Evolutionary conservation across 2,113 vertebrate species (phyloP).

Genomic region (Apteryx owenii): DNA sequence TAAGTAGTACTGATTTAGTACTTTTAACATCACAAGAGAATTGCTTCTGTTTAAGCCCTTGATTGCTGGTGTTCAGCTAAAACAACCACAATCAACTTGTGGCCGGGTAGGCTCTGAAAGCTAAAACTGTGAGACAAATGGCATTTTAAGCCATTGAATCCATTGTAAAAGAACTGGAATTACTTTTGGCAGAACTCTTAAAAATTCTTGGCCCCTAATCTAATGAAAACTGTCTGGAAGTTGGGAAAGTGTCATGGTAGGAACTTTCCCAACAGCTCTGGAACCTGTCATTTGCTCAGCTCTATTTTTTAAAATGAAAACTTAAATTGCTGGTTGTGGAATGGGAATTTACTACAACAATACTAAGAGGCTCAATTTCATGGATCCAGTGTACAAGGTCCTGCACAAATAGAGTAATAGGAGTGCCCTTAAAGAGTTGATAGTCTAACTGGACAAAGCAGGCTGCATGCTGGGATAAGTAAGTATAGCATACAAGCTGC

Average conservation of each 20-base stretch:
- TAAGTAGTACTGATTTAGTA: background rate
- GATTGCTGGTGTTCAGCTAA: background rate
- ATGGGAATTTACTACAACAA: background rate
- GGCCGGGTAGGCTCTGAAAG: background rate
- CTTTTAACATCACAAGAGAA: background rate
- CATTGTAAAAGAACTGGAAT: background rate
- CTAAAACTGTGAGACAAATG: background rate
- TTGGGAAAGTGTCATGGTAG: background rate
- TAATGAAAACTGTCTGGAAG: background rate
- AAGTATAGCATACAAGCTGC: background rate
- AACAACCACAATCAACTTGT: background rate
- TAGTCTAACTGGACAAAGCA: background rate
- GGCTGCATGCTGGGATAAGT: background rate
- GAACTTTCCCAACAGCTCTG: background rate
- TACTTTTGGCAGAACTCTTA: background rate
- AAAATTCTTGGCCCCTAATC: background rate
- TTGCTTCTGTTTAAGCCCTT: slow-evolving; percentile 15
- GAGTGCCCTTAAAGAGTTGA: background rate
- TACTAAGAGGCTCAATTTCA: background rate
- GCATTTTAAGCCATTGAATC: background rate
- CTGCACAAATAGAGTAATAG: background rate
- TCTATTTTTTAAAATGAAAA: background rate
- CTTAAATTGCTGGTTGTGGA: background rate
- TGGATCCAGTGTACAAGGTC: background rate
- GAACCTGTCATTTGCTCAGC: background rate